Percentiles rank a stretch among this genome's conserved stretches.
Evolutionary conservation across 2,888 invertebrate species (phyloP).

Genomic region (Microctonus brassicae): DNA sequence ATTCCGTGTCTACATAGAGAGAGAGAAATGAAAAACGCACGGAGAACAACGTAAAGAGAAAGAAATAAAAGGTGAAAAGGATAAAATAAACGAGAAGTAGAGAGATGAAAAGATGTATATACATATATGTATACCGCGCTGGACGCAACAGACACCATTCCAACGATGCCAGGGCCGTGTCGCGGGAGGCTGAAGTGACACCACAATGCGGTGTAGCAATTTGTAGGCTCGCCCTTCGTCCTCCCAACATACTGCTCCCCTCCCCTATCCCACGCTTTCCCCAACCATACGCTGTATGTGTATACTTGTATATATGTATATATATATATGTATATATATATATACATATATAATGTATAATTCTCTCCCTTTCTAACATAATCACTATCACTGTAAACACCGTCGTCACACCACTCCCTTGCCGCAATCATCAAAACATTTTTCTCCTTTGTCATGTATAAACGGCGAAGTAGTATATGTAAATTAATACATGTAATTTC

Average conservation of each 20-base stretch:
- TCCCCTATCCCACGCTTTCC: conserved; percentile 31
- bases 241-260: conserved; percentile 36
- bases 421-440: conserved; percentile 16
- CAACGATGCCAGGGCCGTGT: conserved; percentile 69
- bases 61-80: not conserved
- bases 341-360: no score
- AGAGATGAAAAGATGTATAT: conserved; percentile 28
- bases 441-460: no score
- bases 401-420: no score
- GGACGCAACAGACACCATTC: conserved; percentile 65
- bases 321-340: not conserved
- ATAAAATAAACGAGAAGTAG: conserved; percentile 9
- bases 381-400: no score
- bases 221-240: conserved; percentile 68
- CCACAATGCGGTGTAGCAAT: conserved; percentile 70
- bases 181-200: conserved; percentile 68
- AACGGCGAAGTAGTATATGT: no score
- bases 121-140: no score
- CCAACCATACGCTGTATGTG: not conserved
- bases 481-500: no score
- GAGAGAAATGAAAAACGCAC: not conserved
- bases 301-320: not conserved
- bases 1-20: no score
- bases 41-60: not conserved
- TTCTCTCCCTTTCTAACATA: not conserved